Conservation (phyloP, 2,888 invertebrate genomes). For the Chromoteleia sp. region DNA sequence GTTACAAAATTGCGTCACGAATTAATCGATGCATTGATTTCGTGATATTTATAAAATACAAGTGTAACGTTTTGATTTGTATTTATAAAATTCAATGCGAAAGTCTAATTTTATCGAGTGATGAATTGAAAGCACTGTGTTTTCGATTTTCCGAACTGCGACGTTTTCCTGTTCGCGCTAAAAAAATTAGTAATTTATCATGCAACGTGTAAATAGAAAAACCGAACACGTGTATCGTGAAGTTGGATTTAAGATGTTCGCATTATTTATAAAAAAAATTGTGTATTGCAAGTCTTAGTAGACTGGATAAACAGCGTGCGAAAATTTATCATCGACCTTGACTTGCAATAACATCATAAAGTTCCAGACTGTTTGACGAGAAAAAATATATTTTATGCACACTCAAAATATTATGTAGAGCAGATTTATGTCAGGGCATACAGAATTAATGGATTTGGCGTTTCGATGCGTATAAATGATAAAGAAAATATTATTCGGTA, state of each 20-base stretch:
- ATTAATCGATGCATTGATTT: too few species aligned
- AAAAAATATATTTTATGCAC: constrained; percentile 37
- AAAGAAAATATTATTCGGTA: constrained; percentile 13
- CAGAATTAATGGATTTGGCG: constrained; percentile 28
- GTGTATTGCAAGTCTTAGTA: constrained; percentile 21
- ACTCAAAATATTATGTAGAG: constrained; percentile 40
- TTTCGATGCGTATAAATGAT: constrained; percentile 27
- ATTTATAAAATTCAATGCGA: too few species aligned
- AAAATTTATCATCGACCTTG: constrained; percentile 54
- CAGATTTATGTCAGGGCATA: constrained; percentile 23
- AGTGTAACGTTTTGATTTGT: too few species aligned
- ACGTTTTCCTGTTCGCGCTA: too few species aligned
- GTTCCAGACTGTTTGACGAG: constrained; percentile 37
- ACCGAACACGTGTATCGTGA: neutral
- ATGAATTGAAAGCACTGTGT: too few species aligned
- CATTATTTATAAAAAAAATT: constrained; percentile 39
- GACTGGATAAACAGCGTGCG: constrained; percentile 26
- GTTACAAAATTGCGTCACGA: too few species aligned
- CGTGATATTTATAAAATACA: too few species aligned
- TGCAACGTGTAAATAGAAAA: neutral
- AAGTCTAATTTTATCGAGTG: too few species aligned
- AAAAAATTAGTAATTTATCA: neutral
- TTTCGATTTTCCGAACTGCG: too few species aligned
- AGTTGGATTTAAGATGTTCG: constrained; percentile 2
- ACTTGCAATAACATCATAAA: constrained; percentile 50